Percentiles rank a stretch among this genome's conserved stretches.
Evolutionary conservation across 2,113 vertebrate genomes (phyloP).

Genomic region (Trematocara stigmaticum): DNA sequence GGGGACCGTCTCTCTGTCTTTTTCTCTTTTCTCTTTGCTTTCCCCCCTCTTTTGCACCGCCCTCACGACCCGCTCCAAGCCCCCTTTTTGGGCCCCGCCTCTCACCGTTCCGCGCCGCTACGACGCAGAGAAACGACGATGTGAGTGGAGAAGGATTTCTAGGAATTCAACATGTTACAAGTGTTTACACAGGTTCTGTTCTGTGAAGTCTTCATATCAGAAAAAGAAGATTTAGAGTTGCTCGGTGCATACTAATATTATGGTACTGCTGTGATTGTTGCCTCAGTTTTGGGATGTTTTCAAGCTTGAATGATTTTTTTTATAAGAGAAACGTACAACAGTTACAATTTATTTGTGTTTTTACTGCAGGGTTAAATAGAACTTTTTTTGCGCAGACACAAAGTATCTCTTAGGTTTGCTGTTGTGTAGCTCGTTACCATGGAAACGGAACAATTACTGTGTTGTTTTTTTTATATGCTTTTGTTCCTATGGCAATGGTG

Average conservation of each 20-base stretch:
- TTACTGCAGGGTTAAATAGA: not conserved
- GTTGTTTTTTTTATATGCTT: slow-evolving; percentile 1
- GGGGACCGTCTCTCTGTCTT: not conserved
- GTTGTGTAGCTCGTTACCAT: slow-evolving; percentile 42
- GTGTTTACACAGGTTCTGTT: not conserved
- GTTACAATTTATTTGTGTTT: not conserved
- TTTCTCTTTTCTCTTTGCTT: not conserved
- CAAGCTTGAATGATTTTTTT: not conserved
- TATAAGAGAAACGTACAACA: not conserved
- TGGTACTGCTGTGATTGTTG: not conserved
- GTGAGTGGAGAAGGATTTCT: not conserved
- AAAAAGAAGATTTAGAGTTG: not conserved
- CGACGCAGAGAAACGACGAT: slow-evolving; percentile 34
- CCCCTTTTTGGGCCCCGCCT: slow-evolving; percentile 2
- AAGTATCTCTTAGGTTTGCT: not conserved
- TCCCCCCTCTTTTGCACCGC: not conserved
- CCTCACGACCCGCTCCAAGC: slow-evolving; percentile 5
- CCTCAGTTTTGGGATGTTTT: not conserved
- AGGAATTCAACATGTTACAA: not conserved
- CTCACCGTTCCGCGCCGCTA: not conserved
- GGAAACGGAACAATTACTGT: slow-evolving; percentile 45
- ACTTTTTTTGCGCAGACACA: not conserved
- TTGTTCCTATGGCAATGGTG: slow-evolving; percentile 64
- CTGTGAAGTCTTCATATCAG: not conserved
- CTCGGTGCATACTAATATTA: not conserved